These are phyloP conservation scores for Mesoligia furuncula DNA, from an alignment of 2,888 invertebrate species.

Conservation along the genomic window DNA sequence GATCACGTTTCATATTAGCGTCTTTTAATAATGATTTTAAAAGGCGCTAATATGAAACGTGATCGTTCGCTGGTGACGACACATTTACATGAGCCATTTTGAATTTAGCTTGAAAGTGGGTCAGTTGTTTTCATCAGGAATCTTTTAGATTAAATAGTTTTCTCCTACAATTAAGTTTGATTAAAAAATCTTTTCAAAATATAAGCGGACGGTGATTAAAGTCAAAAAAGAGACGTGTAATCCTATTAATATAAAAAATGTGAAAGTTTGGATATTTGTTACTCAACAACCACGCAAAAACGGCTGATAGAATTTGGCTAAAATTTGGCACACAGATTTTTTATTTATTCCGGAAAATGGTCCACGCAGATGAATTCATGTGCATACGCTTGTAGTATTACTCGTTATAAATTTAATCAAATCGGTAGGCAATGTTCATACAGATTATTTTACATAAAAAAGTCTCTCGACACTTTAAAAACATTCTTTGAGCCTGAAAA, in stretches of 20 bases:
- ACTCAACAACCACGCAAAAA: background rate
- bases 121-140: background rate
- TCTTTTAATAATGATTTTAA: constrained; percentile 58
- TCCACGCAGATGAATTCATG: background rate
- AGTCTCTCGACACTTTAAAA: constrained; percentile 33
- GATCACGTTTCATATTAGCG: too few relatives aligned
- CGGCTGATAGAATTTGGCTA: background rate
- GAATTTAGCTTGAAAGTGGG: constrained; percentile 10
- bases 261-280: background rate
- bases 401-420: background rate
- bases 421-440: background rate
- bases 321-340: background rate
- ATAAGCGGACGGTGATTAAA: background rate
- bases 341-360: background rate
- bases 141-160: background rate
- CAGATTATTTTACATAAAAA: constrained; percentile 12
- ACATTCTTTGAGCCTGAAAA: constrained; percentile 11
- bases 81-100: constrained; percentile 16
- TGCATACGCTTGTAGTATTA: background rate
- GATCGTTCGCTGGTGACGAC: constrained; percentile 46
- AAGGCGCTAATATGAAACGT: constrained; percentile 70
- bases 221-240: background rate
- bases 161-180: background rate
- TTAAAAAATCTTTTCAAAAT: background rate
- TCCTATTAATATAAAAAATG: background rate